Evolutionary conservation across 2,888 invertebrate species (phyloP), one percentile per base, ranked within the genome.

Genomic region (Limnephilus lunatus): DNA sequence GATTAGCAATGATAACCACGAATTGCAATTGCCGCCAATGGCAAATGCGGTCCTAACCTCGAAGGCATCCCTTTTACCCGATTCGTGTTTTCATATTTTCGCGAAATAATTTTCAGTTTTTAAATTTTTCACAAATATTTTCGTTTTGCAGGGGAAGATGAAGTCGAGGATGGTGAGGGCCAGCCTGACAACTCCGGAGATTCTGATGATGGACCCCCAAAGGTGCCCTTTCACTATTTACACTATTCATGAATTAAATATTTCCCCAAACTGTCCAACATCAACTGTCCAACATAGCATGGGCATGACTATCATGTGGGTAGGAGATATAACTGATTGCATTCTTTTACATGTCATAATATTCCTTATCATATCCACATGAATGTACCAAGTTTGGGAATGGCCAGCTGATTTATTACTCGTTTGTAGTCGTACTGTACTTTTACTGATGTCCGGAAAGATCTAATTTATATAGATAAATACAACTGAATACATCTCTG

Each of bases 131-230:
- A 48, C 68, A 48, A 86, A 86, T 14, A 44, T 48, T 30, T 48
- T 68, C 9, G 15, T 86, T 86, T 94, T 96, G 94, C 95, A 96
- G 96, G 96, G 94, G 97, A 97, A 95, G 98, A 98, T 95, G 98
- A 98, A 94, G 96, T 97, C 94, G 97, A 97, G 94, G 98, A 97
- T 95, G 97, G 97, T 94, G 96, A 96, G 94, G 96, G 96, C 94
- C 97, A 96, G 94, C 96, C 96, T 94, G 98, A 98, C 94, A 97
- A 97, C 95, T 98, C 98, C 90, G 97, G 97, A 85, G 98, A 97
- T 94, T 98, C 98, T 94, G 98, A 98, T 94, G 98, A 98, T 95
- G 97, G 96, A 68, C 96, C 96, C 93, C 96, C 96, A 92, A 97
- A 97, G 96, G 97, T 96, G 95, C 68, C 44, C 15, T 87, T 85